These are phyloP conservation scores for Pomacea canaliculata DNA, from an alignment of 2,888 invertebrate genomes.

Conservation along the genomic window DNA sequence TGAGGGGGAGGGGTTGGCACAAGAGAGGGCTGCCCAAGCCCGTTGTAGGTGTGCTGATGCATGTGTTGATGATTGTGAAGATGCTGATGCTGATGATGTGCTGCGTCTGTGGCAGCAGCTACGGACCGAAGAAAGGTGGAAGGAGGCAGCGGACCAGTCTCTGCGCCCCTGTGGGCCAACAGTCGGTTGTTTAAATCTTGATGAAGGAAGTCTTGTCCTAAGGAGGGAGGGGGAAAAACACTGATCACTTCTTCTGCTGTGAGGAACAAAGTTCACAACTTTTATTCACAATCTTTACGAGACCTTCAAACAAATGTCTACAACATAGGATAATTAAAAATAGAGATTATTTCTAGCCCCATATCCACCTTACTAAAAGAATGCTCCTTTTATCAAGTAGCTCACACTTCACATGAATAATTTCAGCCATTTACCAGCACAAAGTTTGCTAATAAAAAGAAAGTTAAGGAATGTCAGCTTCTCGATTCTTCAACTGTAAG, in stretches of 20 bases:
- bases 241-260: slow-evolving; percentile 1
- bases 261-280: not conserved
- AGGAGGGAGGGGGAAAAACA: slow-evolving; percentile 27
- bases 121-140: slow-evolving; percentile 43
- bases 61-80: slow-evolving; percentile 57
- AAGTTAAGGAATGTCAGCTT: too few relatives aligned
- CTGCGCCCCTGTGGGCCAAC: slow-evolving; percentile 44
- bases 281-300: too few relatives aligned
- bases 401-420: too few relatives aligned
- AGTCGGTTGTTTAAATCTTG: slow-evolving; percentile 60
- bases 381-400: too few relatives aligned
- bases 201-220: slow-evolving; percentile 55
- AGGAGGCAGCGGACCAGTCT: slow-evolving; percentile 32
- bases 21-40: slow-evolving; percentile 44
- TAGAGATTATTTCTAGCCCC: too few relatives aligned
- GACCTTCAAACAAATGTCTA: too few relatives aligned
- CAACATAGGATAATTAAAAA: too few relatives aligned
- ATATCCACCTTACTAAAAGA: too few relatives aligned
- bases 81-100: slow-evolving; percentile 51
- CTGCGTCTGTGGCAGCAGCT: slow-evolving; percentile 30
- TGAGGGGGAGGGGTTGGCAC: slow-evolving; percentile 50
- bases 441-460: too few relatives aligned
- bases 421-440: too few relatives aligned
- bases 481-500: too few relatives aligned
- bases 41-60: slow-evolving; percentile 53